A percentile compares a stretch with the other conserved stretches of the same genome.
Conservation (phyloP, 2,797 vertebrate species). For the Buphagus erythrorhynchus region DNA sequence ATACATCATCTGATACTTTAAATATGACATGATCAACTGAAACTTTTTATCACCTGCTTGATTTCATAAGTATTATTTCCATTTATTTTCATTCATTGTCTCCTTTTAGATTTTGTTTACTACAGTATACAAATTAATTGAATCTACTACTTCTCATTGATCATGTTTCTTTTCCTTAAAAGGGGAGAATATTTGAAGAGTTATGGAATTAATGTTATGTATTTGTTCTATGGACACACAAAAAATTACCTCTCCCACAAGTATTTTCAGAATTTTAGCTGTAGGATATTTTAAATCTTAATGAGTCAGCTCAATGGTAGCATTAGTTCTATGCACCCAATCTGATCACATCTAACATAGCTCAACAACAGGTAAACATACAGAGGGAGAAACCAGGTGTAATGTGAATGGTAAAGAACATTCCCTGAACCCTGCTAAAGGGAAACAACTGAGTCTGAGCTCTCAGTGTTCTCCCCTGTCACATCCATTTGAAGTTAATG, state of each 20-base stretch:
- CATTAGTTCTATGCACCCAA: neutral
- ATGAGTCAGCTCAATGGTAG: neutral
- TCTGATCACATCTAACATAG: neutral
- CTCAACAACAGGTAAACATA: neutral
- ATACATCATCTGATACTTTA: neutral
- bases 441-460: neutral
- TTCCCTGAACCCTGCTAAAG: neutral
- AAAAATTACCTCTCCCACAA: neutral
- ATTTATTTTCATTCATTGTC: neutral
- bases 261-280: neutral
- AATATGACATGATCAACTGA: neutral
- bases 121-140: neutral
- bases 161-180: neutral
- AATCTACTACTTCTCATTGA: neutral
- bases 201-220: neutral
- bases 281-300: neutral
- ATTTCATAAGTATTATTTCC: neutral
- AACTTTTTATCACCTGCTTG: neutral
- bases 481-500: neutral
- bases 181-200: neutral
- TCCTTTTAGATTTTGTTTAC: neutral
- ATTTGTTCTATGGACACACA: neutral
- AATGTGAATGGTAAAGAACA: neutral
- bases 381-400: neutral
- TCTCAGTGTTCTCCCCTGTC: neutral